Base-by-base conservation (phyloP, 2,797 vertebrate genomes). In the Acanthurus leucopareius region DNA sequence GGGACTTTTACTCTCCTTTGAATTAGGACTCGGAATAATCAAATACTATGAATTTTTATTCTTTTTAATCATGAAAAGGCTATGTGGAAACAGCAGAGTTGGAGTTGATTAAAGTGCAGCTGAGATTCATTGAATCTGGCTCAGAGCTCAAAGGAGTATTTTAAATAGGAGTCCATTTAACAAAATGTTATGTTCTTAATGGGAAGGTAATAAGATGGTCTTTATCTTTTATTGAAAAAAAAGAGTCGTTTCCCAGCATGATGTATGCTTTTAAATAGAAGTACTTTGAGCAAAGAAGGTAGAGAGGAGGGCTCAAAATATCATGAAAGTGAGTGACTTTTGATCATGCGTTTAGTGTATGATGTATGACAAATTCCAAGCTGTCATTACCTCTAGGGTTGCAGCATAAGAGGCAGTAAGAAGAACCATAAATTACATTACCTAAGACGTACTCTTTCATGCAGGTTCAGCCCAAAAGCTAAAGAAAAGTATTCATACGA, bases 111-210 rank as follows among this genome's bases (percentile, higher is more conserved):
- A 94, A 94, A 93, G 88, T 87, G 86, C 82, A 73, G 83, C 76
- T 19, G 85, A 94, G 90, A 94, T 93, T 94, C 93, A 94, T 93
- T 89, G 89, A 90, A 90, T 92, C 87, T 93, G 88, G 90, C 90
- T 91, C 89, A 77, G 79, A 88, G 91, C 91, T 93, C 57, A 57
- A 80, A 93, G 92, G 92, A 92, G 89, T 91, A 89, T 93, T 94
- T 94, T 94, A 95, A 95, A 94, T 93, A 94, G 94, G 81, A 93
- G 91, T 94, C 93, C 91, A 95, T 95, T 94, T 95, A 93, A 90
- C 92, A 94, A 92, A 95, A 93, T 92, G 92, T 91, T 93, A 94
- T 90, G 91, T 93, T 87, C 92, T 91, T 95, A 95, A 95, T 95
- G 92, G 92, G 88, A 88, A 94, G 92, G 94, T 95, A 94, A 96